Percentiles rank a stretch among this genome's conserved stretches.
These are phyloP conservation scores for Triops longicaudatus DNA, from an alignment of 1,140 invertebrate species.

Conservation along the genomic window DNA sequence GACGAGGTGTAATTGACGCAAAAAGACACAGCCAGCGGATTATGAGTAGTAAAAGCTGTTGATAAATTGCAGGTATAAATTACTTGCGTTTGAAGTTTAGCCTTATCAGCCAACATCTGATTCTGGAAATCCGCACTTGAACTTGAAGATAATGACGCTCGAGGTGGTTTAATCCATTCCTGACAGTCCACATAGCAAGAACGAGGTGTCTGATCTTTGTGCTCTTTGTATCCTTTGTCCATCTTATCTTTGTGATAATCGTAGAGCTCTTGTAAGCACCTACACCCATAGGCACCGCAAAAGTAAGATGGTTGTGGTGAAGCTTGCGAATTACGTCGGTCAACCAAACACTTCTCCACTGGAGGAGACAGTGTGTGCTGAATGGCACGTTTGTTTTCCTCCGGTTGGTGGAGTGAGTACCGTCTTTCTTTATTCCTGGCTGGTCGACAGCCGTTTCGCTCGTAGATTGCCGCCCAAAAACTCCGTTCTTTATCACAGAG, in stretches of 20 bases:
- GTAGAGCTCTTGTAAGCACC: not conserved
- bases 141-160: not conserved
- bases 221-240: constrained; percentile 5
- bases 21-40: not conserved
- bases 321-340: constrained; percentile 28
- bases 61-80: not conserved
- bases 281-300: constrained; percentile 24
- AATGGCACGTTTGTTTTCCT: constrained; percentile 31
- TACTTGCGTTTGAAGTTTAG: not conserved
- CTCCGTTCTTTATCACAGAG: constrained; percentile 73
- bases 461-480: constrained; percentile 40
- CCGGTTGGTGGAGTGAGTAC: constrained; percentile 31
- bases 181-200: not conserved
- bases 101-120: not conserved
- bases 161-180: constrained; percentile 7
- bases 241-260: constrained; percentile 13
- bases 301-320: constrained; percentile 25
- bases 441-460: constrained; percentile 29
- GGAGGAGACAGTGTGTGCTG: constrained; percentile 31
- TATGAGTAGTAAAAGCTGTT: not conserved
- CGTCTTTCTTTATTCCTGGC: constrained; percentile 30
- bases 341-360: constrained; percentile 26
- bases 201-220: not conserved
- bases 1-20: not conserved
- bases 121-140: constrained; percentile 7